A percentile compares a stretch with the other conserved stretches of the same genome.
Evolutionary conservation across 2,888 invertebrate genomes (phyloP).

Genomic region (Luperina testacea): DNA sequence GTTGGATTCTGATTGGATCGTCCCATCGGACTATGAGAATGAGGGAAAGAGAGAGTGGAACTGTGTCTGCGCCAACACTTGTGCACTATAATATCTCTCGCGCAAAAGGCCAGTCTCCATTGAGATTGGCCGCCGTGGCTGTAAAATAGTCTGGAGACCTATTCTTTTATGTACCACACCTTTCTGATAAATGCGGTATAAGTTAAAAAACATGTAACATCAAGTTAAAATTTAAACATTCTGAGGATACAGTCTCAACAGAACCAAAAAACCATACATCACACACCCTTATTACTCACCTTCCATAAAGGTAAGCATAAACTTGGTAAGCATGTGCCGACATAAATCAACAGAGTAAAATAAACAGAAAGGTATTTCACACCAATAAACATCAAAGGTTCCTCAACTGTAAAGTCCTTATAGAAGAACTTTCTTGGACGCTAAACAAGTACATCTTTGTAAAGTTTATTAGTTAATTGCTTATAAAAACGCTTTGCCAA

Average conservation of each 20-base stretch:
- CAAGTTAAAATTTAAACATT: background rate
- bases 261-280: background rate
- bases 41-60: too few relatives aligned
- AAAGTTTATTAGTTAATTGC: slow-evolving; percentile 52
- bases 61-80: too few relatives aligned
- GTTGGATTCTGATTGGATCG: too few relatives aligned
- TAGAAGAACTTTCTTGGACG: slow-evolving; percentile 39
- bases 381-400: slow-evolving; percentile 27
- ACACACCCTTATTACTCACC: too few relatives aligned
- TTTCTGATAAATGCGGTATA: too few relatives aligned
- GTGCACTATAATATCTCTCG: too few relatives aligned
- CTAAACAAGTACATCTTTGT: slow-evolving; percentile 40
- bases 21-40: too few relatives aligned
- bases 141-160: too few relatives aligned
- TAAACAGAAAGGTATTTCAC: slow-evolving; percentile 20
- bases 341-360: slow-evolving; percentile 26
- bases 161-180: too few relatives aligned
- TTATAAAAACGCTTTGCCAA: slow-evolving; percentile 43
- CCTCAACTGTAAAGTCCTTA: slow-evolving; percentile 6
- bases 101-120: too few relatives aligned
- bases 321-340: background rate
- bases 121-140: too few relatives aligned
- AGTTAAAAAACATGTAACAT: background rate
- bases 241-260: background rate
- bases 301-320: background rate